Evolutionary conservation across 1,140 invertebrate genomes (phyloP).

Genomic region (Saccostrea glomerata): DNA sequence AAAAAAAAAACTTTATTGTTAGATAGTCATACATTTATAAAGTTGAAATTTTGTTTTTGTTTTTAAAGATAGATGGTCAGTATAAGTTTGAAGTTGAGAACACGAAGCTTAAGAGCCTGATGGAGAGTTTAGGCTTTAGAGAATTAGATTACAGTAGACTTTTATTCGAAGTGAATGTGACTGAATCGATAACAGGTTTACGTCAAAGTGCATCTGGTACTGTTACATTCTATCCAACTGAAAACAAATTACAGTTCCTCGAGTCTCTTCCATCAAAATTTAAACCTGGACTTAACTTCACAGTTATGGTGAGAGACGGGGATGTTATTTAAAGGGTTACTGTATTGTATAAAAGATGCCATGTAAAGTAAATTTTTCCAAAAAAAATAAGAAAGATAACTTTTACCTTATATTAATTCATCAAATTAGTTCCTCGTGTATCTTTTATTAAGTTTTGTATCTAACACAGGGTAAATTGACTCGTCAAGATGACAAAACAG

Average conservation of each 20-base stretch:
- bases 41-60: neutral
- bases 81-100: constrained; percentile 62
- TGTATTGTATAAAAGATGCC: neutral
- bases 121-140: neutral
- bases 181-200: constrained; percentile 67
- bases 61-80: constrained; percentile 65
- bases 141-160: constrained; percentile 54
- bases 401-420: too few relatives aligned
- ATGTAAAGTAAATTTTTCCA: too few relatives aligned
- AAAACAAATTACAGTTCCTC: constrained; percentile 55
- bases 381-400: too few relatives aligned
- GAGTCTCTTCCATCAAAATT: constrained; percentile 54
- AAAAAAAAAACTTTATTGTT: too few relatives aligned
- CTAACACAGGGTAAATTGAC: constrained; percentile 60
- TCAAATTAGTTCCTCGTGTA: too few relatives aligned
- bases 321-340: neutral
- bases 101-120: constrained; percentile 55
- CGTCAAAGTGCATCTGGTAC: constrained; percentile 54
- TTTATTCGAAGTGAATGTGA: constrained; percentile 67
- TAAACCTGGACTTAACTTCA: constrained; percentile 63
- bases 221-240: constrained; percentile 55
- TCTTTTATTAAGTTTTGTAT: neutral
- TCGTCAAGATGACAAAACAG: constrained; percentile 57
- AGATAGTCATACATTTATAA: too few relatives aligned
- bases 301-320: constrained; percentile 44